Evolutionary conservation across 2,113 vertebrate species (phyloP).

Genomic region (Caranx ignobilis): DNA sequence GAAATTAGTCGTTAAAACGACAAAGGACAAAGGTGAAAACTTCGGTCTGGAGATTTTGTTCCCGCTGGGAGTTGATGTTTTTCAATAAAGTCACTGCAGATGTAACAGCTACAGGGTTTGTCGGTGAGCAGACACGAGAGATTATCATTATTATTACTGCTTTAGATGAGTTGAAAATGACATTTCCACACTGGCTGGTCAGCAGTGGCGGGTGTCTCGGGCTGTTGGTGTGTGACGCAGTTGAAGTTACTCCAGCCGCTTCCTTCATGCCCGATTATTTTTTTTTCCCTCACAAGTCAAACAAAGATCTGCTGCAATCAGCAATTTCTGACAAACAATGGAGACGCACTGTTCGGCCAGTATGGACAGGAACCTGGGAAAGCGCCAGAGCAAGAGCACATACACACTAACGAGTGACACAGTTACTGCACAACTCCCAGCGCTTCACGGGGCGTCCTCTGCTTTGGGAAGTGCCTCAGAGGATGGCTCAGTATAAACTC

Average conservation of each 20-base stretch:
- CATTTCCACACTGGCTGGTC: not conserved
- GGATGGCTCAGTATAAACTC: not conserved
- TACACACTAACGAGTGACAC: not conserved
- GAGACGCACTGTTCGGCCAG: constrained; percentile 73
- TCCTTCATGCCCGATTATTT: constrained; percentile 22
- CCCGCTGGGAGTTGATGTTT: not conserved
- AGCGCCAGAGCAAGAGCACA: constrained; percentile 1
- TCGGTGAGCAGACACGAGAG: not conserved
- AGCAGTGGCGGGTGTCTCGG: not conserved
- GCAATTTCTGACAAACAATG: constrained; percentile 87
- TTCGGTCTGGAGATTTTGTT: too few species aligned
- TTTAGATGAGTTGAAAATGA: not conserved
- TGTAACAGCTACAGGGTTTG: too few species aligned
- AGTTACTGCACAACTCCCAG: not conserved
- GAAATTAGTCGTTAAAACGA: not conserved
- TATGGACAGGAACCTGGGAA: constrained; percentile 42
- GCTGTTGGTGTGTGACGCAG: constrained; percentile 86
- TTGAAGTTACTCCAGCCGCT: constrained; percentile 79
- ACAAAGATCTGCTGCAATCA: constrained; percentile 84
- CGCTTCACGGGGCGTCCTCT: not conserved
- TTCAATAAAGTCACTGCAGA: not conserved
- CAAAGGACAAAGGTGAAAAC: not conserved
- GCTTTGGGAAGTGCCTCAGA: not conserved
- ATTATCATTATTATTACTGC: too few species aligned
- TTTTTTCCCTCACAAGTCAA: constrained; percentile 43